Base-by-base conservation (phyloP, 2,113 vertebrate species). In the Cynoglossus semilaevis region DNA sequence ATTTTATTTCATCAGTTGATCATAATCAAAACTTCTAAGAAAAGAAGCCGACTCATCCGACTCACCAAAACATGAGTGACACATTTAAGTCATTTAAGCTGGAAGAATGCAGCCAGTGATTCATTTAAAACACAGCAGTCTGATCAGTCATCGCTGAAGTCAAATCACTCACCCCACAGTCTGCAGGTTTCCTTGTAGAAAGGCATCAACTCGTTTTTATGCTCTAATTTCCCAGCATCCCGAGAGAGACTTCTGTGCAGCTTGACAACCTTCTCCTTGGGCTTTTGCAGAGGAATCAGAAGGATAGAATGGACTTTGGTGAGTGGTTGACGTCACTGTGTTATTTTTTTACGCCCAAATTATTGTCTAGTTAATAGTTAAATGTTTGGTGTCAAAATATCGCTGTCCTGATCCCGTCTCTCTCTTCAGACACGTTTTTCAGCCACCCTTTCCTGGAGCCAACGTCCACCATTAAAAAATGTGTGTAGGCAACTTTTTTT, bases 301-400 rank as follows among this genome's bases (percentile, higher is more conserved):
- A 97, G 80, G 96, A 98, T 53, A 90, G 96, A 66, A 95, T 97
- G 91, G 95, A 98, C 81, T 98, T 98, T 69, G 94, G 96, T 97
- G 80, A 78, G 94, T 92, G 2, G 11, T 37, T 18, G 22, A 29
- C 6, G 3, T 29, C 22, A n/a, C n/a, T n/a, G n/a, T n/a, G n/a
- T n/a, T n/a, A n/a, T n/a, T n/a, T n/a, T n/a, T n/a, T n/a, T n/a
- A n/a, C 22, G 6, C 22, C 22, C 22, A 29, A 43, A 5, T 12
- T 2, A 35, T n/a, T 41, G 47, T 37, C 56, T 8, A 18, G 6
- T 29, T 45, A 15, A 13, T 15, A 0, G 7, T 37, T 56, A 35
- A 9, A 53, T 46, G 8, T 5, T 41, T 50, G 5, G 8, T 18
- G 12, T 50, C n/a, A 57, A 50, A 3, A 14, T 22, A 11, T 19